Evolutionary conservation across 2,113 vertebrate genomes (phyloP), one percentile per base, ranked within the genome.

Genomic region (Otocyon megalotis): DNA sequence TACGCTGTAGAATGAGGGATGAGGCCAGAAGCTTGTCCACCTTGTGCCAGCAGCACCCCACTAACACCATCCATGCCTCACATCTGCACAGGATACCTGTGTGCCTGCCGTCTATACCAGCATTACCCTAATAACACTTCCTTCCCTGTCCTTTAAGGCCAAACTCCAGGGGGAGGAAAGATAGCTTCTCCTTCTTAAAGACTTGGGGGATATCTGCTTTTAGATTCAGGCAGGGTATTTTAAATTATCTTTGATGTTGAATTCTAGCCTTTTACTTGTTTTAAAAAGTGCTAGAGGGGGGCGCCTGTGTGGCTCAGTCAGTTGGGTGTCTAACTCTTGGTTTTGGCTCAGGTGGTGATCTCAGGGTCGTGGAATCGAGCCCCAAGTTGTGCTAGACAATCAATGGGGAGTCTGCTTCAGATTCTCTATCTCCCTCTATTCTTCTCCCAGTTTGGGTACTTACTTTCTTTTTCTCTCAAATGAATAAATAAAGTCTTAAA

Each of bases 51-150:
- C 54, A 30, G 5, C n/a, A 54, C 7, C 88, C 2, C 37, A 7
- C 32, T 2, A 6, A 5, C 19, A 30, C 15, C 20, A 19, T 28
- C 32, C 81, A 1, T 15, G 4, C 48, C 8, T 26, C 0, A 0
- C 3, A 9, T 53, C 74, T 76, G 80, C 20, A 13, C 56, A 13
- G 0, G 7, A 5, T 24, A 69, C 13, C 43, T 43, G 24, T 0
- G 7, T 0, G 11, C 43, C n/a, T 53, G 10, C 32, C 32, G 28
- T 58, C 60, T 22, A 4, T 16, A 50, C 22, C 26, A 1, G 26
- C 24, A 0, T 15, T 19, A 28, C 72, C 50, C 43, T 3, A 2
- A 26, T 20, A 35, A 15, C 32, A 19, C 82, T 3, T n/a, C 81
- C 43, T 56, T n/a, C 67, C 16, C 1, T 7, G 67, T 12, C 67